Base-by-base conservation (phyloP, 2,888 invertebrate species). In the Apoda limacodes region DNA sequence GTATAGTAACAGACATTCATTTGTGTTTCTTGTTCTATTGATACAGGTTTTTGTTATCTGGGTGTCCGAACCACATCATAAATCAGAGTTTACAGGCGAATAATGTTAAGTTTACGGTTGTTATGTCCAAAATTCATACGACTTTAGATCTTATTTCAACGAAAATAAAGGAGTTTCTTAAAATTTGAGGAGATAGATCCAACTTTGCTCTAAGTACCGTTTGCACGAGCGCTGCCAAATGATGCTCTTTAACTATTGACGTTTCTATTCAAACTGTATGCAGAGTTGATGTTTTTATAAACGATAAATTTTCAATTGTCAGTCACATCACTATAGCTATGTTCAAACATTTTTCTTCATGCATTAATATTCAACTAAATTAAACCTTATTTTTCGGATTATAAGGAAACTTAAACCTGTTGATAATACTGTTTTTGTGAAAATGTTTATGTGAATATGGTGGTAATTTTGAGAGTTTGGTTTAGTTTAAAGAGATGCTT, bases 31-130 rank as follows among this genome's bases (percentile, higher is more conserved):
- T 71, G 67, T 71, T 65, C 71, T 67, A 68, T 75, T 69, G 67
- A 72, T 63, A 55, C 52, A 50, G 54, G 65, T 65, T 70, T 74
- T 71, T 72, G 71, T 71, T 67, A 55, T 58, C 52, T 72, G 68
- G 68, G 68, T 72, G 72, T 74, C 60, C 63, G 66, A 60, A 70
- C 70, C 69, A 62, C 71, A 72, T 68, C 76, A 75, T 78, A 76
- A 78, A 78, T 78, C 75, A 76, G 62, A 52, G 51, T 56, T 56
- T 64, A 60, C 51, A 51, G 54, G 50, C 46, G 39, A 34, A 47
- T 42, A 35, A 46, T 46, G 45, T 46, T 52, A 43, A 43, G 31
- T 45, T 40, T 17, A 35, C 4, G 30, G 33, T 21, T 29, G 25
- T 11, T 25, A 15, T 12, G n/a, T n/a, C n/a, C n/a, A n/a, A n/a